A percentile compares a stretch with the other conserved stretches of the same genome.
These are phyloP conservation scores for Clarias macrocephalus DNA, from an alignment of 2,113 vertebrate species.

Conservation along the genomic window DNA sequence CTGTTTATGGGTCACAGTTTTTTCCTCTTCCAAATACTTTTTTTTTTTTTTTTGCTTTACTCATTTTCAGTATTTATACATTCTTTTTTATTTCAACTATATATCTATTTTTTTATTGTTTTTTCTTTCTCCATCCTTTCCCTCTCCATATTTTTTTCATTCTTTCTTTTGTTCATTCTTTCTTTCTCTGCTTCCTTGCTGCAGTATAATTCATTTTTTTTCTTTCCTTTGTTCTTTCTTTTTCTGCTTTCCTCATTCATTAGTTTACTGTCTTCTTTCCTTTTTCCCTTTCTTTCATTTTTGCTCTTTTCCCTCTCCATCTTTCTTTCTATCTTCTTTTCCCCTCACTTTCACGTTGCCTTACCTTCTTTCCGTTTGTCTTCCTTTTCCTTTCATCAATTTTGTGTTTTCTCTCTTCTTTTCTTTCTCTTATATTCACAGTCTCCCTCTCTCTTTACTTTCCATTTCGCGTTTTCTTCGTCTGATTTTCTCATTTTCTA, in stretches of 20 bases:
- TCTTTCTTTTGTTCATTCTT: not conserved
- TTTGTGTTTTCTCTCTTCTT: not conserved
- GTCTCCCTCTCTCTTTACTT: not conserved
- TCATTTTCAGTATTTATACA: not conserved
- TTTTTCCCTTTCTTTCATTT: not conserved
- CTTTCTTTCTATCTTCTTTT: not conserved
- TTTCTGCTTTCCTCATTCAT: not conserved
- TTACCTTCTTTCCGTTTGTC: not conserved
- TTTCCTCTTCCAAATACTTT: not conserved
- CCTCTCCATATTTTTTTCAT: not conserved
- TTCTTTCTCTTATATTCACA: not conserved
- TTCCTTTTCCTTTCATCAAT: not conserved
- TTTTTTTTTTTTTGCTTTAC: not conserved
- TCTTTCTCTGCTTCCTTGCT: not conserved
- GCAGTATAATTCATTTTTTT: not conserved
- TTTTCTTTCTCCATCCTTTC: not conserved
- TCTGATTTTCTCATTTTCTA: not conserved
- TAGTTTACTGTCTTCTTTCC: not conserved
- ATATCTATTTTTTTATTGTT: not conserved
- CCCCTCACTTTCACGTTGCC: not conserved
- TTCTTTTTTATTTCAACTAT: not conserved
- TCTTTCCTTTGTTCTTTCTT: not conserved
- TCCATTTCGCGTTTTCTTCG: not conserved
- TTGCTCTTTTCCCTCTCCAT: too few relatives aligned
- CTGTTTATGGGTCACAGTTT: not conserved